A percentile compares a stretch with the other conserved stretches of the same genome.
Conservation (phyloP, 2,888 invertebrate genomes). For the Drosophila barbarae region DNA sequence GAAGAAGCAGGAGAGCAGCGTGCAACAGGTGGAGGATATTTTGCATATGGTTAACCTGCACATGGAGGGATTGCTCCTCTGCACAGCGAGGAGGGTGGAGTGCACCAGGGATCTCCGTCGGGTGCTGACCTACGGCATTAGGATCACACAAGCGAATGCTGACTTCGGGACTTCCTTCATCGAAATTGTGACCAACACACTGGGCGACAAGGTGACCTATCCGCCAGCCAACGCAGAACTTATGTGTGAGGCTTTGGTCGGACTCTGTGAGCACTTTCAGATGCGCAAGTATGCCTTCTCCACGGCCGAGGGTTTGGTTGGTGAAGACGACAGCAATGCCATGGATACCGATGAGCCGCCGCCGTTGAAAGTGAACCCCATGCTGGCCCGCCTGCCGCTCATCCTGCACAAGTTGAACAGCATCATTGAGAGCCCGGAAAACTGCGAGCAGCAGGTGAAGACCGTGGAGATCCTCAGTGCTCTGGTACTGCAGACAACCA, state of each 20-base stretch:
- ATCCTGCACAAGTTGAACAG: constrained; percentile 77
- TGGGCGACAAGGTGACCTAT: constrained; percentile 77
- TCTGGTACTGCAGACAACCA: constrained; percentile 89
- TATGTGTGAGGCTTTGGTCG: constrained; percentile 87
- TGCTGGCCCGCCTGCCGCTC: constrained; percentile 73
- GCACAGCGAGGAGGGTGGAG: constrained; percentile 76
- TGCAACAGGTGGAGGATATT: constrained; percentile 61
- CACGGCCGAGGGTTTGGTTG: constrained; percentile 36
- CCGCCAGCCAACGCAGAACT: constrained; percentile 79
- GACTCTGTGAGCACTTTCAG: constrained; percentile 84
- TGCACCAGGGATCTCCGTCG: constrained; percentile 76
- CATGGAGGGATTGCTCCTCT: constrained; percentile 78
- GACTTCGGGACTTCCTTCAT: constrained; percentile 85
- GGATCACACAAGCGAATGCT: constrained; percentile 84
- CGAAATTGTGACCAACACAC: constrained; percentile 82
- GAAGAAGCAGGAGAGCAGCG: constrained; percentile 46
- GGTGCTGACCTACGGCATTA: constrained; percentile 84
- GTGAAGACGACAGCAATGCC: constrained; percentile 38
- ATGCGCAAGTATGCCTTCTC: constrained; percentile 71
- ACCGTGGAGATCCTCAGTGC: constrained; percentile 89
- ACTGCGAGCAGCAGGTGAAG: constrained; percentile 78
- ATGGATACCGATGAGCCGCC: constrained; percentile 70
- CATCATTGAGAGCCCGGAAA: constrained; percentile 58
- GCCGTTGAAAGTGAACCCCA: constrained; percentile 62
- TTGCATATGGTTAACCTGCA: constrained; percentile 77